Base-by-base conservation (phyloP, 2,888 invertebrate species). In the Cataglyphis rosenhaueri region DNA sequence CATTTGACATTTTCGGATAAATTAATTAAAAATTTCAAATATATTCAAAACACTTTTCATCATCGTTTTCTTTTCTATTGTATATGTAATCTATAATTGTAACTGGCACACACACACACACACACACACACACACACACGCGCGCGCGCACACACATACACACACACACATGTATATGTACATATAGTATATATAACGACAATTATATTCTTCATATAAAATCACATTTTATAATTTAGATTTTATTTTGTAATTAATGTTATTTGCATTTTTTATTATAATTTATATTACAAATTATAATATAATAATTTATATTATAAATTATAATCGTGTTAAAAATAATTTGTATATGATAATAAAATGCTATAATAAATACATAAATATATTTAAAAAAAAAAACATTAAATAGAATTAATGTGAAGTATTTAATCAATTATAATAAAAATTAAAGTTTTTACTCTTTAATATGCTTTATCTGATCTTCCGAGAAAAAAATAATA, bases 381-480 rank as follows among this genome's bases (percentile, higher is more conserved):
- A 44, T 15, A 3, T 12, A 32, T 48, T 18, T 32, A 25, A 25
- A 25, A 2, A 61, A n/a, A 44, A 15, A 61, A 21, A 62, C 41
- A 61, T 32, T 32, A 41, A 32, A 73, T 74, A 48, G 32, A 41
- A 74, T 64, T 25, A 25, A 25, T 25, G 25, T 25, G 25, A 25
- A 25, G 1, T 1, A 1, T 25, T 25, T 25, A 73, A 73, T 73
- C 61, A 62, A 64, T 74, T 44, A 65, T 0, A 18, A 6, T 29
- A 76, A 6, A 32, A 32, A 32, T 38, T 65, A 65, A 76, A 66
- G n/a, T 55, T 35, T 12, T 12, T 15, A 41, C 29, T 66, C 38
- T 25, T 76, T 55, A 38, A 65, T 18, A 55, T 66, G 38, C 15
- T 66, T 75, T 55, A 75, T 65, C 66, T 55, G 12, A 64, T 75